Conservation (phyloP, 1,140 invertebrate species). For the Heliconius hewitsoni region DNA sequence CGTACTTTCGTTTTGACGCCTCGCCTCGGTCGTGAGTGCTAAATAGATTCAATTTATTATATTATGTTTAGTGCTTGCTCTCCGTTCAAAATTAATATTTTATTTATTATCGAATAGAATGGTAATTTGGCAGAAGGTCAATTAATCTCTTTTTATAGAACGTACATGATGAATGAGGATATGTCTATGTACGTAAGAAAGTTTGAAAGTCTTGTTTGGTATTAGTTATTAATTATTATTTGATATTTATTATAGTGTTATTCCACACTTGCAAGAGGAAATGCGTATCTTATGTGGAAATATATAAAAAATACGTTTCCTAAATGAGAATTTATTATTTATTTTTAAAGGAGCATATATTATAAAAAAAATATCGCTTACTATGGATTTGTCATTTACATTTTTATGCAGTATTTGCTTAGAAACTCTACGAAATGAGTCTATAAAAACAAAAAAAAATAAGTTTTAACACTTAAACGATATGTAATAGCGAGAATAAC, state of each 20-base stretch:
- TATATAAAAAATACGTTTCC: no score
- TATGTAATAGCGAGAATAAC: not conserved
- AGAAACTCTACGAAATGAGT: not conserved
- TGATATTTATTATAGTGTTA: not conserved
- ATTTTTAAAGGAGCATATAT: not conserved
- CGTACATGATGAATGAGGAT: not conserved
- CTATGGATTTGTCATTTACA: not conserved
- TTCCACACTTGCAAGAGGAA: no score
- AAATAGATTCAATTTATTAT: constrained; percentile 66
- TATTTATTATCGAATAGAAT: constrained; percentile 23
- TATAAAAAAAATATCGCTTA: not conserved
- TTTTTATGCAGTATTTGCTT: not conserved
- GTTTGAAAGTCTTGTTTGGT: not conserved
- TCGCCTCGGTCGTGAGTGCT: constrained; percentile 56
- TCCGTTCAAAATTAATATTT: constrained; percentile 6
- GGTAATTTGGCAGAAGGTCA: constrained; percentile 19
- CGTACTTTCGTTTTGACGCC: constrained; percentile 45
- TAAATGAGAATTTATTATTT: no score
- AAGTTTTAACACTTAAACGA: not conserved
- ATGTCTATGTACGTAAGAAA: not conserved
- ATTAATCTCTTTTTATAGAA: constrained; percentile 2
- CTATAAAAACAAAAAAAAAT: not conserved
- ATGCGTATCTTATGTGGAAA: no score
- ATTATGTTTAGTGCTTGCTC: constrained; percentile 41
- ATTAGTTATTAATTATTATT: not conserved